These are phyloP conservation scores for Colostygia pectinataria DNA, from an alignment of 2,888 invertebrate species.

Conservation along the genomic window DNA sequence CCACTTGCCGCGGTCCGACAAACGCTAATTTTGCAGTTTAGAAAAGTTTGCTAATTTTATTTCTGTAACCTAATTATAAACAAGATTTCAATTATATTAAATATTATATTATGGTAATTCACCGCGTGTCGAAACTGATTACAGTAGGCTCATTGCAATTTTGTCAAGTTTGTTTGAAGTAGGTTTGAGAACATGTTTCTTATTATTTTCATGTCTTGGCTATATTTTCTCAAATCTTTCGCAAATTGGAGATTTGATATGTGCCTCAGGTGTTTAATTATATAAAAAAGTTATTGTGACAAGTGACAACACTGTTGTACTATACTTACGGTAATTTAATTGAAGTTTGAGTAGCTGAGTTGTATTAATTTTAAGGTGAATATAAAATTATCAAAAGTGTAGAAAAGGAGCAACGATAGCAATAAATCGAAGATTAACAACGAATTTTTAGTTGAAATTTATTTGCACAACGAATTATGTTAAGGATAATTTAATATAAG, in stretches of 20 bases:
- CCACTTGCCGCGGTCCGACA: not conserved
- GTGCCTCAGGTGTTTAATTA: slow-evolving; percentile 27
- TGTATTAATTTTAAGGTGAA: slow-evolving; percentile 42
- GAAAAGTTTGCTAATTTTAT: slow-evolving; percentile 30
- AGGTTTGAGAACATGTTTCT: slow-evolving; percentile 27
- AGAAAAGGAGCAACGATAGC: slow-evolving; percentile 55
- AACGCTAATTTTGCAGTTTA: slow-evolving; percentile 30
- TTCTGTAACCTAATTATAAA: slow-evolving; percentile 29
- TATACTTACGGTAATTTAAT: not conserved
- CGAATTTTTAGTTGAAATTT: slow-evolving; percentile 58
- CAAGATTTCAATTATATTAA: slow-evolving; percentile 30
- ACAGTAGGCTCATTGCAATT: slow-evolving; percentile 36
- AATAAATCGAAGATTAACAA: slow-evolving; percentile 64
- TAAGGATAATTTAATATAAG: slow-evolving; percentile 25
- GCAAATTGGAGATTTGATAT: slow-evolving; percentile 20
- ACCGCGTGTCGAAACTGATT: slow-evolving; percentile 40
- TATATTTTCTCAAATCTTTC: slow-evolving; percentile 24
- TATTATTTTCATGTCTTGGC: slow-evolving; percentile 26
- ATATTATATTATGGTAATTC: slow-evolving; percentile 37
- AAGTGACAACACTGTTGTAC: slow-evolving; percentile 11
- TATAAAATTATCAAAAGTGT: slow-evolving; percentile 36
- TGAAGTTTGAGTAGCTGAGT: slow-evolving; percentile 20
- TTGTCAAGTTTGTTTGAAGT: slow-evolving; percentile 26
- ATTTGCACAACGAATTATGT: slow-evolving; percentile 54
- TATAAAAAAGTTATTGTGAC: slow-evolving; percentile 9